Evolutionary conservation across 2,888 invertebrate genomes (phyloP).

Genomic region (Limnephilus marmoratus): DNA sequence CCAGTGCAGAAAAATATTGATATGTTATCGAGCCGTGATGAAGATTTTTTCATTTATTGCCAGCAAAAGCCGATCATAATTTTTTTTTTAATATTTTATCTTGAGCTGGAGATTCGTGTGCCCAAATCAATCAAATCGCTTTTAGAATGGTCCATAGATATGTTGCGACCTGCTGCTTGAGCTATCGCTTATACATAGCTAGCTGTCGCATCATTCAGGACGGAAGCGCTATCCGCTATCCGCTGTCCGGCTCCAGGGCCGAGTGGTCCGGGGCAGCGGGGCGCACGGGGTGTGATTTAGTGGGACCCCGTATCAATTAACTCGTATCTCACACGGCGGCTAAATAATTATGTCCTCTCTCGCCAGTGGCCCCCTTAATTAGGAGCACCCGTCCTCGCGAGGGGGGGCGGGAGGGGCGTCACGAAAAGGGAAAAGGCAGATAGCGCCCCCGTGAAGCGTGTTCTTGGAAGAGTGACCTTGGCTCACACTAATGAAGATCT

Average conservation of each 20-base stretch:
- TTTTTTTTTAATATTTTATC: too few relatives aligned
- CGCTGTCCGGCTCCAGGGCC: neutral
- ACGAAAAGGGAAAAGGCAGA: constrained; percentile 54
- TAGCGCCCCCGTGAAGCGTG: constrained; percentile 54
- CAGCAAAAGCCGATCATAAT: too few relatives aligned
- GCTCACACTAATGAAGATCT: constrained; percentile 66
- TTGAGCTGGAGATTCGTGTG: neutral
- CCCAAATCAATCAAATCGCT: neutral
- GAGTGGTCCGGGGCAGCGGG: neutral
- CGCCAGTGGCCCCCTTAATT: constrained; percentile 59
- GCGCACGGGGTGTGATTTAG: constrained; percentile 57
- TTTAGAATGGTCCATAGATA: neutral
- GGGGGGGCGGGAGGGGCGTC: constrained; percentile 48
- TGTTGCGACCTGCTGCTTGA: neutral
- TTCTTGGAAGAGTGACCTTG: constrained; percentile 66
- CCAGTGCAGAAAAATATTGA: too few relatives aligned
- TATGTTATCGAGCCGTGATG: too few relatives aligned
- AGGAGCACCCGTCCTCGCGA: constrained; percentile 47
- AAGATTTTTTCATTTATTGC: too few relatives aligned
- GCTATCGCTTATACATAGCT: neutral
- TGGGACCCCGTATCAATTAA: constrained; percentile 61
- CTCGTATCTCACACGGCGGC: constrained; percentile 65
- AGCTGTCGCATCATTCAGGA: neutral
- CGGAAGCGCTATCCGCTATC: neutral
- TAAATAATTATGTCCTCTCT: constrained; percentile 66